phyloP scores from a whole-genome alignment of 2,113 vertebrate species.

The Orientallactaga bullata region DNA sequence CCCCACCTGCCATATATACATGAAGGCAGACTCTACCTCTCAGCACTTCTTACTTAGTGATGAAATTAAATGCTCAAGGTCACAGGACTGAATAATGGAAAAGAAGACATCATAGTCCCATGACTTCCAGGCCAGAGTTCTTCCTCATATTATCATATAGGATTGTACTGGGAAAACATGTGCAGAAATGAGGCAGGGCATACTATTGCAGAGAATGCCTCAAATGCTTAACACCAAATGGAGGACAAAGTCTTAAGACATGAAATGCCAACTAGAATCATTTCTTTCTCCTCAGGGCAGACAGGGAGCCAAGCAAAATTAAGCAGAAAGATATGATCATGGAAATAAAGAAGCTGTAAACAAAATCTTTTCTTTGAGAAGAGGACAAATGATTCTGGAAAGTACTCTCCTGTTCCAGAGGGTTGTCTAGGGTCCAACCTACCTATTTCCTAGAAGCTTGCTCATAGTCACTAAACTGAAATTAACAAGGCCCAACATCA shows the following conservation, averaged over 20 bases:
- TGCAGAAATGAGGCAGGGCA: neutral
- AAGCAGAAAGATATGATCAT: neutral
- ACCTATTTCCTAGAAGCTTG: constrained; percentile 31
- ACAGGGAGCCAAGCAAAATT: neutral
- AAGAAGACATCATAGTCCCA: neutral
- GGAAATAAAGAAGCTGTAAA: constrained; percentile 17
- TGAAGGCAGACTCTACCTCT: neutral
- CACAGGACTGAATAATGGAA: neutral
- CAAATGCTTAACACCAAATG: neutral
- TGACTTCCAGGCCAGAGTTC: neutral
- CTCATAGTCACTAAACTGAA: constrained; percentile 42
- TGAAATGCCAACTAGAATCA: neutral
- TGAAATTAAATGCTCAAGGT: neutral
- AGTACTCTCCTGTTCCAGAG: constrained; percentile 8
- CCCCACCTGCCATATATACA: no score
- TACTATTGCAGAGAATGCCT: neutral
- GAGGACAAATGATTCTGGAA: neutral
- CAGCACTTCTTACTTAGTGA: neutral
- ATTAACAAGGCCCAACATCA: constrained; percentile 53
- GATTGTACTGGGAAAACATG: neutral
- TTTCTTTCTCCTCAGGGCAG: neutral
- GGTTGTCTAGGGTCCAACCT: neutral
- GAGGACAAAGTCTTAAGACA: neutral
- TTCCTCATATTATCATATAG: neutral
- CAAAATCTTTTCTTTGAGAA: neutral